phyloP scores from a whole-genome alignment of 2,797 vertebrate genomes.

The Platalea minor region DNA sequence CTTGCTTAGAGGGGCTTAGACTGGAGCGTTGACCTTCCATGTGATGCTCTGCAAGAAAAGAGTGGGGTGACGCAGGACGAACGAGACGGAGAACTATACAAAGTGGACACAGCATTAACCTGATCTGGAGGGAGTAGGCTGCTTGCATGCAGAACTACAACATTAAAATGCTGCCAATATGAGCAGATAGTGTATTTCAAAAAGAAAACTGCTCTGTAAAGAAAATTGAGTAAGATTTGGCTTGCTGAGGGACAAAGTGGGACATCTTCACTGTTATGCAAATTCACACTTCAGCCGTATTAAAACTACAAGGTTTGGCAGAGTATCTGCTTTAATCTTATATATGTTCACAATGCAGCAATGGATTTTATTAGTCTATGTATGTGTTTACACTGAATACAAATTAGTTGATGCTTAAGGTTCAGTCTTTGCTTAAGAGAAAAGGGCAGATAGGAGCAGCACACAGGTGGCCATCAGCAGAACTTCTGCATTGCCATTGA shows the following conservation, averaged over 20 bases:
- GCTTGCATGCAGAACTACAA: not conserved
- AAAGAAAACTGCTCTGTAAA: not conserved
- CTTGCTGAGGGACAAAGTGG: not conserved
- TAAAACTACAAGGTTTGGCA: not conserved
- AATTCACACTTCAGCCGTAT: not conserved
- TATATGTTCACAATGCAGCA: not conserved
- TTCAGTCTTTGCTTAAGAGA: not conserved
- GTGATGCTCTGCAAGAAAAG: not conserved
- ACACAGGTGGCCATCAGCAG: not conserved
- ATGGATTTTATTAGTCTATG: not conserved
- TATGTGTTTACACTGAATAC: not conserved
- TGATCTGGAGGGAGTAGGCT: not conserved
- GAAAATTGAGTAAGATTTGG: not conserved
- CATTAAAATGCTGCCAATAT: not conserved
- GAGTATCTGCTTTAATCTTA: not conserved
- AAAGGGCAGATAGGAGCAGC: not conserved
- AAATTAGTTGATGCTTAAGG: not conserved
- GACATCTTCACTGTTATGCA: not conserved
- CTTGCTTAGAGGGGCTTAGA: slow-evolving; percentile 49
- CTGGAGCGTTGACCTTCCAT: slow-evolving; percentile 30
- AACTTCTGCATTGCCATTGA: not conserved
- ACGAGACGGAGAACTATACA: not conserved
- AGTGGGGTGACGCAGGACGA: not conserved
- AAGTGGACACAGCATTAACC: not conserved
- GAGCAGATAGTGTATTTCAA: not conserved